Base-by-base conservation (phyloP, 2,888 invertebrate species). In the Drosophila limbata region DNA sequence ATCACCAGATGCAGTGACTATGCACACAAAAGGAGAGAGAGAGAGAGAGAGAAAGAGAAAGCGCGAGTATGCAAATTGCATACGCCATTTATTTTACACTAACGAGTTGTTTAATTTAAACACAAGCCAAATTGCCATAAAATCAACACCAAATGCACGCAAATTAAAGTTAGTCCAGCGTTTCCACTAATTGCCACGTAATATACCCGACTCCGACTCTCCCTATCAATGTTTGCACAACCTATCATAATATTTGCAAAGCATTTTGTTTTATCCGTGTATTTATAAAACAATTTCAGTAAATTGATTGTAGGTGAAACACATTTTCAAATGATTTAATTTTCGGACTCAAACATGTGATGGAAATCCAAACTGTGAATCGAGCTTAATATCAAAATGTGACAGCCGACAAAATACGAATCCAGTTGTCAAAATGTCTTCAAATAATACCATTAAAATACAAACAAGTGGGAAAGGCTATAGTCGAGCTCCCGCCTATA, bases 1-100 rank as follows among this genome's bases (percentile, higher is more conserved):
- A 98, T 98, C 76, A 97, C 95, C 89, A 99, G 94, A 93, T 98
- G 98, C 66, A 98, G 94, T 70, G 97, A 97, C 95, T 92, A 69
- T 39, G 11, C 2, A 28, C 1, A 50, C 0, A 35, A 4, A 11
- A 19, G 17, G 35, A 15, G 47, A 33, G 33, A 13, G 33, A 19
- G 37, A 6, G 8, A 48, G 1, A 31, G n/a, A 33, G 19, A 19
- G 19, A n/a, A 3, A 5, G 28, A 17, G 19, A 21, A 13, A 21
- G 21, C 35, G 19, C n/a, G 64, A 56, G 78, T 69, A 82, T 89
- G 90, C 83, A 89, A 88, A 89, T 83, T 80, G 70, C 60, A 78
- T 78, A 73, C 61, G 62, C 62, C 70, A 85, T 88, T 88, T 79
- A 88, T 77, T 78, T 77, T 75, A 60, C 88, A 71, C 88, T 83